Evolutionary conservation across 64 coral and sea anemone species (phyloP), one percentile per base, ranked within the genome.

Genomic region (Anthopleura sola): DNA sequence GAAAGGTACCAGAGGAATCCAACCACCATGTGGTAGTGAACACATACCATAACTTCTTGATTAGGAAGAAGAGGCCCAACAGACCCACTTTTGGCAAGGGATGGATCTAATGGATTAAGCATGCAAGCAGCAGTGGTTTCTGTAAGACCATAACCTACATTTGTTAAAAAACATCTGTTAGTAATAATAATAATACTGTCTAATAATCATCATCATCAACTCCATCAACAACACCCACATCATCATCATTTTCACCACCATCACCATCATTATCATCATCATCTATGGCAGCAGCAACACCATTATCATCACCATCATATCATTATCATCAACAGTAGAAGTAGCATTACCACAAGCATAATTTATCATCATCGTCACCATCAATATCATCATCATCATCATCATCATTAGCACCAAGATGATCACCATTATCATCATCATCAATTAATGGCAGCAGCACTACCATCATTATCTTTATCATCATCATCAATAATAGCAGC

Each of bases 121-220:
- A 79, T 83, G 33, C 34, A 80, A 5, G 38, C 91, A 50, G 91
- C 85, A 32, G 78, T 85, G 49, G 91, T 88, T 23, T 93, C 91
- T 80, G 91, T 93, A 16, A 93, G 40, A 38, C 91, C 91, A 85
- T 85, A 93, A 6, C 86, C 91, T 93, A 37, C n/a, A n/a, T n/a
- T 28, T 49, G 36, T 62, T 24, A 38, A 6, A 3, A 57, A 31
- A 87, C 21, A 49, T 3, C 50, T 18, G 14, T 48, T 11, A 18
- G 8, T 40, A 20, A 39, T n/a, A n/a, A n/a, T n/a, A n/a, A n/a
- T n/a, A n/a, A n/a, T n/a, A n/a, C n/a, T n/a, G n/a, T n/a, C n/a
- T n/a, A n/a, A n/a, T n/a, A n/a, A n/a, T 18, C 5, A 68, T 16
- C 23, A 47, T 8, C 12, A 86, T 18, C 31, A 55, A 5, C 18